Percentiles rank a stretch among this genome's conserved stretches.
Conservation (phyloP, 2,113 vertebrate genomes). For the Fulica atra region DNA sequence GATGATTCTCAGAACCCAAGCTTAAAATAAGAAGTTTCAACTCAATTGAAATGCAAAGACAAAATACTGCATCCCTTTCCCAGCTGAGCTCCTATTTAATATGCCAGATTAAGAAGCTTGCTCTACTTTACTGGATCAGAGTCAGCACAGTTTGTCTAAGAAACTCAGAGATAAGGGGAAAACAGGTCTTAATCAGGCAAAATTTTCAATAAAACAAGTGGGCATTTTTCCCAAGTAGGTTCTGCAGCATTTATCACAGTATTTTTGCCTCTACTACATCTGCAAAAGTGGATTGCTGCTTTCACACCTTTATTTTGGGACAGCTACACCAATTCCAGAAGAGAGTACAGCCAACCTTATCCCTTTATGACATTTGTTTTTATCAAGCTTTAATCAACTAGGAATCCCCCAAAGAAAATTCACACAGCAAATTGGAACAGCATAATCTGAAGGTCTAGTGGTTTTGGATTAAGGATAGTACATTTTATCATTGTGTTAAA, state of each 20-base stretch:
- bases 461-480: constrained; percentile 46
- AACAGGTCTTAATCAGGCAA: constrained; percentile 1
- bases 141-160: constrained; percentile 14
- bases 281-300: not conserved
- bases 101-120: constrained; percentile 51
- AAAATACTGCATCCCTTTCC: constrained; percentile 41
- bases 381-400: not conserved
- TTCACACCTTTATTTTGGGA: not conserved
- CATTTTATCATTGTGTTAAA: constrained; percentile 27
- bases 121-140: constrained; percentile 43
- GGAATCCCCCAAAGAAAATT: constrained; percentile 5
- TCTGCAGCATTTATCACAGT: not conserved
- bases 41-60: constrained; percentile 53
- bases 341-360: not conserved
- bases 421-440: constrained; percentile 37
- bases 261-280: not conserved
- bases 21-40: constrained; percentile 48
- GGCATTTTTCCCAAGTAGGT: not conserved
- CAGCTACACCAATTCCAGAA: not conserved
- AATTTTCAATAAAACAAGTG: constrained; percentile 7
- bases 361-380: not conserved
- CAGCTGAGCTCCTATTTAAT: constrained; percentile 49
- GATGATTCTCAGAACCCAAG: not conserved
- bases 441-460: constrained; percentile 33
- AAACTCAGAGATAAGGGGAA: constrained; percentile 30